A percentile compares a stretch with the other conserved stretches of the same genome.
Evolutionary conservation across 2,113 vertebrate species (phyloP).

Genomic region (Chunga burmeisteri): DNA sequence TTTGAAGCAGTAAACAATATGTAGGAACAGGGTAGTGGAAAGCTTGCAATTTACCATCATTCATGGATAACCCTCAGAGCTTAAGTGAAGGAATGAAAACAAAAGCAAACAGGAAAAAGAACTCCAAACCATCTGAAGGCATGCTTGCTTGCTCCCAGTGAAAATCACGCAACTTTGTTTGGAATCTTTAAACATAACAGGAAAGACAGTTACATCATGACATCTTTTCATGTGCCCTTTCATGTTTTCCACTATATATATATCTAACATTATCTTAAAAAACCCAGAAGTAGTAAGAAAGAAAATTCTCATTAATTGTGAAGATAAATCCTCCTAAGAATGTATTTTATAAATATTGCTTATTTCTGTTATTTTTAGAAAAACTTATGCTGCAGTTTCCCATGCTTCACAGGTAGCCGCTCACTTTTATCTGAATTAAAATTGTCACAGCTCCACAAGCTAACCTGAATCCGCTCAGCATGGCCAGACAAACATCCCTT

Average conservation of each 20-base stretch:
- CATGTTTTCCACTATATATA: not conserved
- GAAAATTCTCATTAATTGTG: not conserved
- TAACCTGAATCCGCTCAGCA: not conserved
- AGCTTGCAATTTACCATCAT: not conserved
- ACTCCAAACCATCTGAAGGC: not conserved
- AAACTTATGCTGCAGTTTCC: not conserved
- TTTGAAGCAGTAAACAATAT: not conserved
- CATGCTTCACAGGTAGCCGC: not conserved
- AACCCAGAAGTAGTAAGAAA: not conserved
- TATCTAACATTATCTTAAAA: not conserved
- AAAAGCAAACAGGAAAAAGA: not conserved
- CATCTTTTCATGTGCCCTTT: not conserved
- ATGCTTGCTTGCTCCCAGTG: not conserved
- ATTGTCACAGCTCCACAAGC: not conserved
- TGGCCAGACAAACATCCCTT: rapidly evolving
- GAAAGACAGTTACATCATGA: not conserved
- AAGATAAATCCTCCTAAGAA: not conserved
- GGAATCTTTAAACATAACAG: not conserved
- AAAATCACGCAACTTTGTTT: not conserved
- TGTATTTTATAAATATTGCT: no score
- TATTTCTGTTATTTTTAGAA: not conserved
- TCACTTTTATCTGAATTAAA: not conserved
- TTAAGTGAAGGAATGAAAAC: not conserved
- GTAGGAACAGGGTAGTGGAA: not conserved
- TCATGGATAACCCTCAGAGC: not conserved